Conservation (phyloP, 2,113 vertebrate genomes). For the Leiothrix lutea region DNA sequence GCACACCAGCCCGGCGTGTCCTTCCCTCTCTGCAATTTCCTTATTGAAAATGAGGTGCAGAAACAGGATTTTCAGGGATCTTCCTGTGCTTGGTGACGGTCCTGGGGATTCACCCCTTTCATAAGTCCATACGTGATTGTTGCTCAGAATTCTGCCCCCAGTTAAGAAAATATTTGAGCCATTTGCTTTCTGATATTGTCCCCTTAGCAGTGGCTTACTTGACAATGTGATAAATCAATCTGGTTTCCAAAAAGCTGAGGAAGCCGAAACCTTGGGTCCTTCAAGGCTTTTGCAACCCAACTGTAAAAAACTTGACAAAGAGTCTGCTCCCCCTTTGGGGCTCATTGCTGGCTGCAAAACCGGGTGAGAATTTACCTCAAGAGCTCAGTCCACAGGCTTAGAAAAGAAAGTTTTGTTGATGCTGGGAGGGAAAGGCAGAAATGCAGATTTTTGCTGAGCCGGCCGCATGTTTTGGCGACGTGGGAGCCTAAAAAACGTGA, state of each 20-base stretch:
- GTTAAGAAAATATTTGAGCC: too few species aligned
- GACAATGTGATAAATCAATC: too few species aligned
- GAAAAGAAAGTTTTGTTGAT: not conserved
- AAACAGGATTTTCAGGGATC: not conserved
- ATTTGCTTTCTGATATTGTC: too few species aligned
- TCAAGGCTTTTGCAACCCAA: not conserved
- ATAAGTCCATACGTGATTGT: too few species aligned
- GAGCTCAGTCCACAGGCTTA: not conserved
- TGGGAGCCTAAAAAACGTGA: fast-evolving
- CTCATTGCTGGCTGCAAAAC: not conserved
- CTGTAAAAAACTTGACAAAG: not conserved
- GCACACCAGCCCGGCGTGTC: fast-evolving
- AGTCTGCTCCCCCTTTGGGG: not conserved
- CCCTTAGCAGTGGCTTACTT: too few species aligned
- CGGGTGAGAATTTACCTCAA: not conserved
- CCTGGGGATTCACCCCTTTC: fast-evolving
- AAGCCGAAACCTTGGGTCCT: not conserved
- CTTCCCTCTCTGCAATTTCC: not conserved
- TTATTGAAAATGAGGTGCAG: not conserved
- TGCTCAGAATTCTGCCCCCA: too few species aligned
- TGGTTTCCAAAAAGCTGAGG: too few species aligned
- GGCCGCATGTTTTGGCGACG: fast-evolving
- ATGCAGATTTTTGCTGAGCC: not conserved
- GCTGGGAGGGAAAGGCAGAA: not conserved
- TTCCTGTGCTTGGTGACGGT: fast-evolving